Evolutionary conservation across 2,797 vertebrate genomes (phyloP).

Genomic region (Acipenser transmontanus): DNA sequence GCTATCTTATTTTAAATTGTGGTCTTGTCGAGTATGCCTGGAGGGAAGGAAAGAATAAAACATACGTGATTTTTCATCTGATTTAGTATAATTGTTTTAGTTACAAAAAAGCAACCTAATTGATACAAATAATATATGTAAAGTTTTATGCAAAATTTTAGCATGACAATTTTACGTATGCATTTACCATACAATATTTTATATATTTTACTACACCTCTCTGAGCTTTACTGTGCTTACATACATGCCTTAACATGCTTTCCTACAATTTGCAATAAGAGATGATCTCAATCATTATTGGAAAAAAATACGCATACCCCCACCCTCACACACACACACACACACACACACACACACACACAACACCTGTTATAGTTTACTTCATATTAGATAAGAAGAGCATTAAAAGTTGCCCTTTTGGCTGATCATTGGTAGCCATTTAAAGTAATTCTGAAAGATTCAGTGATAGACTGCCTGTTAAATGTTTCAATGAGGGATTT

Average conservation of each 20-base stretch:
- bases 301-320: conserved; percentile 10
- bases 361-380: too few relatives aligned
- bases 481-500: too few relatives aligned
- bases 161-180: neutral
- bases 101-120: too few relatives aligned
- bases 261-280: neutral
- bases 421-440: too few relatives aligned
- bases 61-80: neutral
- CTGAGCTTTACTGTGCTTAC: conserved; percentile 3
- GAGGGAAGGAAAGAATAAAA: neutral
- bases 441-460: too few relatives aligned
- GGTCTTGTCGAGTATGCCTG: neutral
- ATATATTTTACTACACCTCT: neutral
- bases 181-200: neutral
- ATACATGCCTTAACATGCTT: neutral
- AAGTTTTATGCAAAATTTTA: too few relatives aligned
- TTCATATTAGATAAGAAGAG: too few relatives aligned
- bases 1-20: neutral
- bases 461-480: too few relatives aligned
- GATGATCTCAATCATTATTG: conserved; percentile 1
- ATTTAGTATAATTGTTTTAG: too few relatives aligned
- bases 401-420: too few relatives aligned
- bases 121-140: too few relatives aligned
- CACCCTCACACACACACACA: conserved; percentile 5
- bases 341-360: conserved; percentile 4